Percentiles rank a stretch among this genome's conserved stretches.
These are phyloP conservation scores for Neotragus pygmaeus DNA, from an alignment of 2,113 vertebrate species.

Conservation along the genomic window DNA sequence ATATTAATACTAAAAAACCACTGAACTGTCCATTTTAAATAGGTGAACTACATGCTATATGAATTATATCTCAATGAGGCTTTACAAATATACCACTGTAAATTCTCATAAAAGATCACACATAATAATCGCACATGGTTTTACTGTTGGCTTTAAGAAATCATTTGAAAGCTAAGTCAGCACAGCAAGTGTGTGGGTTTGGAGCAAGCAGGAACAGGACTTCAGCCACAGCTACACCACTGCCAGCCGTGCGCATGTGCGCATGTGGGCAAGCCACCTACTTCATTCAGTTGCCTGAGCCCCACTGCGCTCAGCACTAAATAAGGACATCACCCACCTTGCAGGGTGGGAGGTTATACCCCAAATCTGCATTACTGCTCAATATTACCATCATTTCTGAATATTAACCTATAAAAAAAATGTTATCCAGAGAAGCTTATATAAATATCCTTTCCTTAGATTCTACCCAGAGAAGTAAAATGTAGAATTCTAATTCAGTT, in stretches of 20 bases:
- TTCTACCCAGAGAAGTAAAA: not conserved
- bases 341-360: not conserved
- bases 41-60: not conserved
- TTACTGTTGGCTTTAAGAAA: not conserved
- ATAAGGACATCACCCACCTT: not conserved
- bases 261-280: not conserved
- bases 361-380: not conserved
- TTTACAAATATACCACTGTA: not conserved
- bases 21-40: not conserved
- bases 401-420: not conserved
- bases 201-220: not conserved
- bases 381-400: not conserved
- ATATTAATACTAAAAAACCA: not conserved
- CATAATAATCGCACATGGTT: not conserved
- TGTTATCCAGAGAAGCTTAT: not conserved
- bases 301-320: not conserved
- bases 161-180: not conserved
- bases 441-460: not conserved
- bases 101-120: not conserved
- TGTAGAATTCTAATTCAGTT: not conserved
- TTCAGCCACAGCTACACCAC: not conserved
- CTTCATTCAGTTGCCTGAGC: not conserved
- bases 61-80: slow-evolving; percentile 24
- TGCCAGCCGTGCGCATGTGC: not conserved
- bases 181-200: not conserved